A percentile compares a stretch with the other conserved stretches of the same genome.
Evolutionary conservation across 2,113 vertebrate genomes (phyloP).

Genomic region (Myiozetetes cayanensis): DNA sequence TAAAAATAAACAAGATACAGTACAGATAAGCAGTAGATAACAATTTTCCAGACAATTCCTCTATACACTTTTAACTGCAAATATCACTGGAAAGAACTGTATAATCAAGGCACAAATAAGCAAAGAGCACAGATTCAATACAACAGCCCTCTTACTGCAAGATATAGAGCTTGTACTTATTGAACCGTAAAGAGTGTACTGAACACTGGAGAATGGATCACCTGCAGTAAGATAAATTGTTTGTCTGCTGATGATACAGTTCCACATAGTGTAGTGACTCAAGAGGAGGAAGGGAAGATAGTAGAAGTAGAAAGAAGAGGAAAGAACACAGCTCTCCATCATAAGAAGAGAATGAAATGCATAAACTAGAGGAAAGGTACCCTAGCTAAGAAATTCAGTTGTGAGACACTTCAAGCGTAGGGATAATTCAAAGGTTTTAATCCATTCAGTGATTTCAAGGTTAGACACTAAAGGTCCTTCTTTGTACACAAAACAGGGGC

Average conservation of each 20-base stretch:
- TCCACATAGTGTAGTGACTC: neutral
- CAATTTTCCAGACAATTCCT: constrained; percentile 3
- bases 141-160: neutral
- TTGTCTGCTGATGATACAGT: neutral
- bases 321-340: neutral
- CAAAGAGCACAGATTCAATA: constrained; percentile 24
- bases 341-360: neutral
- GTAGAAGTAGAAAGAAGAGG: neutral
- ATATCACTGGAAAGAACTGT: neutral
- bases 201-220: neutral
- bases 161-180: neutral
- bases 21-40: constrained; percentile 1
- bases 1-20: constrained; percentile 34
- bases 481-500: neutral
- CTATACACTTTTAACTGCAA: constrained; percentile 8
- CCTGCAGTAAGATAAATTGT: neutral
- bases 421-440: neutral
- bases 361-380: neutral
- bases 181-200: neutral
- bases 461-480: neutral
- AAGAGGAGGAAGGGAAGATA: neutral
- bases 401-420: neutral
- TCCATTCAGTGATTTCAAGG: neutral
- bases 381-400: neutral
- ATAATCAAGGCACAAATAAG: constrained; percentile 30